Conservation (phyloP, 2,797 vertebrate genomes). For the Pelobates cultripes region DNA sequence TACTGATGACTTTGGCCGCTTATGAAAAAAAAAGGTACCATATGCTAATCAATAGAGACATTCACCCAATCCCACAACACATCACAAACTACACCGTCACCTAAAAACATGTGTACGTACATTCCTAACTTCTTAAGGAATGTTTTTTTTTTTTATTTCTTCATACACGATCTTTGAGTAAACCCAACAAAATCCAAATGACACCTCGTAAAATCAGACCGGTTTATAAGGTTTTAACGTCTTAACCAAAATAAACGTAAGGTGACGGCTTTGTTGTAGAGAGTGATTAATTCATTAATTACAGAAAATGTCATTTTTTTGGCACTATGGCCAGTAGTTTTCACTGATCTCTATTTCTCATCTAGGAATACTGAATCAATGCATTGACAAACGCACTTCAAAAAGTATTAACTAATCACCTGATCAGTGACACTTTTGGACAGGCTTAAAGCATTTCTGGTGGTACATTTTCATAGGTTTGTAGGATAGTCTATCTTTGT, state of each 20-base stretch:
- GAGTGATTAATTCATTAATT: not conserved
- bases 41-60: not conserved
- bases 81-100: not conserved
- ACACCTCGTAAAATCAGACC: not conserved
- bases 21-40: not conserved
- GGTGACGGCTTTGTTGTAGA: not conserved
- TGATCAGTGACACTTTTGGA: not conserved
- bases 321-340: not conserved
- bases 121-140: not conserved
- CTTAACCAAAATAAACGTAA: not conserved
- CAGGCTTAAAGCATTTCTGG: not conserved
- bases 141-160: not conserved
- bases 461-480: not conserved
- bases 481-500: not conserved
- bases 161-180: not conserved
- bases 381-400: not conserved
- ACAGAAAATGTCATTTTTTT: not conserved
- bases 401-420: not conserved
- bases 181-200: not conserved
- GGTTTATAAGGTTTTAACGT: not conserved
- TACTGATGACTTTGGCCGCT: not conserved
- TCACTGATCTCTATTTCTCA: not conserved
- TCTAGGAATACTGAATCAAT: not conserved
- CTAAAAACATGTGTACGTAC: not conserved
- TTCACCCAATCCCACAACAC: not conserved